Base-by-base conservation (phyloP, 2,113 vertebrate species). In the Calyptommatus sinebrachiatus region DNA sequence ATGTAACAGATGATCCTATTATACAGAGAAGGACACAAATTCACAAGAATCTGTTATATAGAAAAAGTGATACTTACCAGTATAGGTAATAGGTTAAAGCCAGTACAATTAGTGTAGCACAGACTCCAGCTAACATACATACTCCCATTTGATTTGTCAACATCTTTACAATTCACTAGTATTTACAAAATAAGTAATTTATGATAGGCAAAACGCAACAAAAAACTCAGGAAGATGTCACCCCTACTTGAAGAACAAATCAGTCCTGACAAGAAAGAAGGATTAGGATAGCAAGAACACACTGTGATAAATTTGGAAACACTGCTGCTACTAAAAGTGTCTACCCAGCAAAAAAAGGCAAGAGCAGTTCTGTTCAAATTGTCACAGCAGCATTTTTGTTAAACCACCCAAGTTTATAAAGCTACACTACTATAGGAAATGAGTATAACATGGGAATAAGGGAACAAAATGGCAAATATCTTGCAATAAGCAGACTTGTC, bases 21-120 rank as follows among this genome's bases (percentile, higher is more conserved):
- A 22, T 20, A 62, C 50, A 74, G 24, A 35, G 45, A 31, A 16
- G 78, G 8, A 62, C 83, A 72, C 5, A 66, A 31, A 45, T 10
- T 69, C 18, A 1, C n/a, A 28, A 1, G 0, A 41, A 73, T 61
- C 12, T 0, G 0, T 77, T 76, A 66, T 0, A 0, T 73, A 72
- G 68, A 0, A 0, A 72, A 83, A 82, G 72, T 85, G 71, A 20
- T 61, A 85, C 95, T 95, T 92, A 96, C 95, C 95, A 96, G 79
- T 96, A 96, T 67, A 95, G 84, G 83, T 96, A 96, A 77, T 96
- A 96, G 78, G 90, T 88, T 90, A 96, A 77, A 68, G 93, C 95
- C 91, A 91, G 78, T 0, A 78, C 77, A 31, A 94, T 75, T 88
- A 96, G 88, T 0, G 91, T 78, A 1, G 88, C 50, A 0, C 95